Percentiles rank a stretch among this genome's conserved stretches.
Conservation (phyloP, 2,113 vertebrate genomes). For the Xyrauchen texanus region DNA sequence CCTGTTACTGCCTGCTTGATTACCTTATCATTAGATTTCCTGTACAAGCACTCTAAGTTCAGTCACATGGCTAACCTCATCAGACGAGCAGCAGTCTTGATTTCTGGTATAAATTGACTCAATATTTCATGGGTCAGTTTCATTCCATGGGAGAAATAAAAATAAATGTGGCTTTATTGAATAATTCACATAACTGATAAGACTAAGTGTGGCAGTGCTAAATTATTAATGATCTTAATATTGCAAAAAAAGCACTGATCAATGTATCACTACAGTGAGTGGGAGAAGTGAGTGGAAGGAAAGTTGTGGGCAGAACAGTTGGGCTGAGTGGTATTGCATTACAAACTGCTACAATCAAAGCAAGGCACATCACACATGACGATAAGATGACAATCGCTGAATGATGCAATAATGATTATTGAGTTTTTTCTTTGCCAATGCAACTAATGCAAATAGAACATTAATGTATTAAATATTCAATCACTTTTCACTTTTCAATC, state of each 20-base stretch:
- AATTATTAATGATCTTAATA: slow-evolving; percentile 45
- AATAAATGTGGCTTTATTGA: slow-evolving; percentile 23
- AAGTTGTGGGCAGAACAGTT: slow-evolving; percentile 9
- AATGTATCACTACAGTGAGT: slow-evolving; percentile 30
- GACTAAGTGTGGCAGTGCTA: slow-evolving; percentile 21
- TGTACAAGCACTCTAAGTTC: slow-evolving; percentile 23
- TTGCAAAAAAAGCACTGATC: slow-evolving; percentile 39
- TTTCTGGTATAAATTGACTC: slow-evolving; percentile 8
- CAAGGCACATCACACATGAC: not conserved
- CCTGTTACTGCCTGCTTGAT: slow-evolving; percentile 42
- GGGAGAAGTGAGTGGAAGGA: slow-evolving; percentile 24
- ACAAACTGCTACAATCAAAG: slow-evolving; percentile 15
- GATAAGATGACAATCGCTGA: not conserved
- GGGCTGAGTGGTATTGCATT: not conserved
- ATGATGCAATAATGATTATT: not conserved
- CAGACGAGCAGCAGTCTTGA: slow-evolving; percentile 10
- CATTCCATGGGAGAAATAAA: slow-evolving; percentile 12
- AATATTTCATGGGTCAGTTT: slow-evolving; percentile 38
- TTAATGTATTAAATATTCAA: no score
- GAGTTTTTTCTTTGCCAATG: not conserved
- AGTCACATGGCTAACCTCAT: slow-evolving; percentile 32
- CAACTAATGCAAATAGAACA: not conserved
- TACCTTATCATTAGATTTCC: slow-evolving; percentile 43
- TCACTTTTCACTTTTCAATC: no score
- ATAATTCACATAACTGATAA: slow-evolving; percentile 40